A percentile compares a stretch with the other conserved stretches of the same genome.
Evolutionary conservation across 2,113 vertebrate species (phyloP).

Genomic region (Thunnus maccoyii): DNA sequence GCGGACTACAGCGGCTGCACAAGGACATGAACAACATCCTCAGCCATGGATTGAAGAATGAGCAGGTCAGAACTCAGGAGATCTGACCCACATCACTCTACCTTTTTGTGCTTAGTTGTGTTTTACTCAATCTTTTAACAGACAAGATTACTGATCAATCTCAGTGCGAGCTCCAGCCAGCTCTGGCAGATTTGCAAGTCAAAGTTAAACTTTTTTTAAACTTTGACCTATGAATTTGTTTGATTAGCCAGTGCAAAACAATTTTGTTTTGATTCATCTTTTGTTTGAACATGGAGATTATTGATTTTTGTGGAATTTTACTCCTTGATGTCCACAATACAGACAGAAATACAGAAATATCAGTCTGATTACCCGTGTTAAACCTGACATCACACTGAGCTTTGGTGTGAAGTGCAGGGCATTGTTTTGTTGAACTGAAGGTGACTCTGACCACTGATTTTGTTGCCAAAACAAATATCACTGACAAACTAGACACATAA

Average conservation of each 20-base stretch:
- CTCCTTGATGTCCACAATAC: neutral
- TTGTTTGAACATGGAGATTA: neutral
- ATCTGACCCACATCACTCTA: neutral
- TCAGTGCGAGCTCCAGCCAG: neutral
- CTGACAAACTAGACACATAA: neutral
- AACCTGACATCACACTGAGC: neutral
- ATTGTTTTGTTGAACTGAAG: neutral
- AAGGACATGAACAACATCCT: constrained; percentile 98
- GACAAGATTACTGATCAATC: neutral
- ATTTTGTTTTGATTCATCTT: neutral
- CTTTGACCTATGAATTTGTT: neutral
- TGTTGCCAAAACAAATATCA: neutral
- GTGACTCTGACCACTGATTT: neutral
- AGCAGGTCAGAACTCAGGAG: constrained; percentile 86
- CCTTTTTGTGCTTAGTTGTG: neutral
- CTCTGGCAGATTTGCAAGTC: neutral
- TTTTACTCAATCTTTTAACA: neutral
- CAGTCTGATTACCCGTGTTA: neutral
- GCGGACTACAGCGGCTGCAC: constrained; percentile 94
- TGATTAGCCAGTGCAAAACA: neutral
- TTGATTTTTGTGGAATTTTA: neutral
- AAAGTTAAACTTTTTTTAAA: constrained; percentile 4
- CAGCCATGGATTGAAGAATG: constrained; percentile 92
- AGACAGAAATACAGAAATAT: neutral
- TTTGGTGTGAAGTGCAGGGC: neutral